phyloP scores from a whole-genome alignment of 2,888 invertebrate genomes.

The Deroplatys truncata region DNA sequence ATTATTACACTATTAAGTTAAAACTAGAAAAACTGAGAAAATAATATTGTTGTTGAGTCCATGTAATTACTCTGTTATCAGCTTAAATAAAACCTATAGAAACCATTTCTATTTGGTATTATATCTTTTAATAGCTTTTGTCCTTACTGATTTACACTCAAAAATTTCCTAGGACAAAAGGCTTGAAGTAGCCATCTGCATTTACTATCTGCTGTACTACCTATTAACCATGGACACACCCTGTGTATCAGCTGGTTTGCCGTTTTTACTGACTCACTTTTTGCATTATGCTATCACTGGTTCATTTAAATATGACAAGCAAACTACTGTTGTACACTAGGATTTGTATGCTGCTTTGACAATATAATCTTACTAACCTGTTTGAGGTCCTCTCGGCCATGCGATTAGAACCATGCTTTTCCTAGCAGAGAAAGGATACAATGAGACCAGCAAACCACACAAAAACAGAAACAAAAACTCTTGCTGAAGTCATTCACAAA shows the following conservation, averaged over 20 bases:
- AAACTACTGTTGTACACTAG: background rate
- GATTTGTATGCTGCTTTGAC: background rate
- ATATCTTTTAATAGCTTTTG: too few relatives aligned
- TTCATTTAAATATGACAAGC: background rate
- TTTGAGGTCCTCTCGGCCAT: conserved; percentile 29
- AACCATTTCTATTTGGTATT: too few relatives aligned
- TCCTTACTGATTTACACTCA: too few relatives aligned
- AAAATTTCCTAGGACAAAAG: too few relatives aligned
- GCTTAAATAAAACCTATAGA: too few relatives aligned
- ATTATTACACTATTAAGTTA: too few relatives aligned
- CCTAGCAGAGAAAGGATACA: conserved; percentile 31
- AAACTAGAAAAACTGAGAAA: too few relatives aligned
- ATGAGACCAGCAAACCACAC: background rate
- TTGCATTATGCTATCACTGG: background rate
- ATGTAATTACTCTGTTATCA: too few relatives aligned
- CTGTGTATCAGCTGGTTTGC: background rate
- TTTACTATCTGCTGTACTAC: too few relatives aligned
- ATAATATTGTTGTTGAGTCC: too few relatives aligned
- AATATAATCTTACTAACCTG: conserved; percentile 32
- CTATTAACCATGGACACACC: background rate
- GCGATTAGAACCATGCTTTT: conserved; percentile 35
- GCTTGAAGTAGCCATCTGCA: too few relatives aligned
- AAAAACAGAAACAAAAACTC: background rate
- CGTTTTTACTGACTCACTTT: background rate
- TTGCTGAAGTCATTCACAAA: background rate